These are phyloP conservation scores for Urosaurus nigricauda DNA, from an alignment of 2,797 vertebrate species.

Conservation along the genomic window DNA sequence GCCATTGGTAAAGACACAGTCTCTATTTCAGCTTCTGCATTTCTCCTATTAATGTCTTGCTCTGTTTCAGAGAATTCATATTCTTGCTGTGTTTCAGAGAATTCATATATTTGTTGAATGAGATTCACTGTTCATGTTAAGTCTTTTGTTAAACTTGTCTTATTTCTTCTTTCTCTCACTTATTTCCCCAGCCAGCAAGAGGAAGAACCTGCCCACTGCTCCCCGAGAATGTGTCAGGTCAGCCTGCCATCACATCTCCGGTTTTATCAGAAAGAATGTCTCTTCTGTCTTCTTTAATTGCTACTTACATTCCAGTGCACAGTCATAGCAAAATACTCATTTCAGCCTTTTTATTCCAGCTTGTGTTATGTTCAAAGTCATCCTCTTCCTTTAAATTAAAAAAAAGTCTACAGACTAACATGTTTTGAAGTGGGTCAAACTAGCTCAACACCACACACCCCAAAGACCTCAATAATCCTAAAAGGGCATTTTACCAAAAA, in stretches of 20 bases:
- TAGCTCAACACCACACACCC: neutral
- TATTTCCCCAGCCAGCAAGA: neutral
- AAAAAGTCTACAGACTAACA: slow-evolving; percentile 42
- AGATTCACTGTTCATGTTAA: slow-evolving; percentile 15
- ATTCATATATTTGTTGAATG: slow-evolving; percentile 21
- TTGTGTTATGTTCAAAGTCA: neutral
- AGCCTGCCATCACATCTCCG: neutral
- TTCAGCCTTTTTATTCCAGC: slow-evolving; percentile 52
- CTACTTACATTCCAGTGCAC: slow-evolving; percentile 44
- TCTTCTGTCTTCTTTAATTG: slow-evolving; percentile 61
- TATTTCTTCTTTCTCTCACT: no score
- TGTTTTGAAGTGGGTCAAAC: slow-evolving; percentile 40
- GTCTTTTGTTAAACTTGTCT: neutral
- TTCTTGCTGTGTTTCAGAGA: neutral
- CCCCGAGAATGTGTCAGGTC: slow-evolving; percentile 38
- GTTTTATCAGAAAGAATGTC: slow-evolving; percentile 52
- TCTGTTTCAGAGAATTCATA: neutral
- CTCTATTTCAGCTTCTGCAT: neutral
- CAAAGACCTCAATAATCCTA: slow-evolving; percentile 44
- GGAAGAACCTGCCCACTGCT: neutral
- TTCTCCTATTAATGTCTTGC: slow-evolving; percentile 23
- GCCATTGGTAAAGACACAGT: neutral
- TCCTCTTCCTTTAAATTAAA: neutral
- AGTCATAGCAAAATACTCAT: slow-evolving; percentile 58
- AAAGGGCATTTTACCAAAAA: no score